These are phyloP conservation scores for Spinibarbus caldwelli DNA, from an alignment of 2,797 vertebrate genomes.

Conservation along the genomic window DNA sequence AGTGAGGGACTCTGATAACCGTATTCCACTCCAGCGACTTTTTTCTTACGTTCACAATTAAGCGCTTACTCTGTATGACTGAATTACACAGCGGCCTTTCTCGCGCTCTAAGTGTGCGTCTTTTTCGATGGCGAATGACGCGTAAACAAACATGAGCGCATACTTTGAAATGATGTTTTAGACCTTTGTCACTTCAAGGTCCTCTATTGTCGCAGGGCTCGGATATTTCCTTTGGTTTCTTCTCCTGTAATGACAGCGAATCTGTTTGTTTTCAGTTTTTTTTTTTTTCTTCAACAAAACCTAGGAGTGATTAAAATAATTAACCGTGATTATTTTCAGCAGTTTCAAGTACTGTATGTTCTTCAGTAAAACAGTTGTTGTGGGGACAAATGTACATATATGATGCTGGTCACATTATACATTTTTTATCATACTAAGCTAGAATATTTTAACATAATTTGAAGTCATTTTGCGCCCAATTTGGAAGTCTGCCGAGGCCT, in stretches of 20 bases:
- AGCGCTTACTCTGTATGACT: not conserved
- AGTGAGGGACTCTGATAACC: constrained; percentile 30
- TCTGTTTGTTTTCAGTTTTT: not conserved
- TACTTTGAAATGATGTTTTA: not conserved
- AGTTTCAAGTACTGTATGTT: not conserved
- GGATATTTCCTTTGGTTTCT: not conserved
- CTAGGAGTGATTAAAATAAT: not conserved
- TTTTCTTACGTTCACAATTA: not conserved
- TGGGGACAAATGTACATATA: not conserved
- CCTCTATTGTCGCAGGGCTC: not conserved
- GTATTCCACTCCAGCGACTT: constrained; percentile 24
- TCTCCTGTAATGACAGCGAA: not conserved
- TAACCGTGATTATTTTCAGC: not conserved
- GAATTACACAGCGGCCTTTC: not conserved
- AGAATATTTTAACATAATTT: not conserved
- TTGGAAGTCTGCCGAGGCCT: not conserved
- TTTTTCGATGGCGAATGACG: not conserved
- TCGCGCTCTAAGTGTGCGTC: not conserved
- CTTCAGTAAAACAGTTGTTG: not conserved
- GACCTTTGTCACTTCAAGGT: not conserved
- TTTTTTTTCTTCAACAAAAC: not conserved
- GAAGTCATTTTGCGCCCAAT: not conserved
- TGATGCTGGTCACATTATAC: not conserved
- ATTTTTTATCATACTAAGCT: not conserved
- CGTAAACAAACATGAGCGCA: not conserved